These are phyloP conservation scores for Metridium senile DNA, from an alignment of 92 coral and sea anemone genomes.

Conservation along the genomic window DNA sequence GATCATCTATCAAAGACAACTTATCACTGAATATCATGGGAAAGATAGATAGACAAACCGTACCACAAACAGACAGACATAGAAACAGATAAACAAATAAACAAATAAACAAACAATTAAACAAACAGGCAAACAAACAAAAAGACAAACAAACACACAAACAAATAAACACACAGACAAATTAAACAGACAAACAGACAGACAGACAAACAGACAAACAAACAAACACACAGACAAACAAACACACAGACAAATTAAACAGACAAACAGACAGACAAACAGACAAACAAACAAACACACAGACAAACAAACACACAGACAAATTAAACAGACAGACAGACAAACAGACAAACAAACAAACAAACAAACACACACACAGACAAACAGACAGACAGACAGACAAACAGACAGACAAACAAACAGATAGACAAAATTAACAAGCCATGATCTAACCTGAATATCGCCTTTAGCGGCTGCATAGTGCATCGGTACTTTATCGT, in stretches of 20 bases:
- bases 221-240: not conserved
- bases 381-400: not conserved
- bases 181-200: not conserved
- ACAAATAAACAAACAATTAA: no score
- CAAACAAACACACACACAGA: not conserved
- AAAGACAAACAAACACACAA: not conserved
- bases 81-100: not conserved
- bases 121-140: no score
- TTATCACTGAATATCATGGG: not conserved
- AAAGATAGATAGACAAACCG: not conserved
- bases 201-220: not conserved
- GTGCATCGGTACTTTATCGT: constrained; percentile 75
- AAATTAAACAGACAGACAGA: not conserved
- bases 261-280: not conserved
- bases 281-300: not conserved
- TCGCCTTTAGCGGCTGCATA: constrained; percentile 84
- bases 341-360: not conserved
- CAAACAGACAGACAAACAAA: not conserved
- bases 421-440: not conserved
- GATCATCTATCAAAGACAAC: constrained; percentile 37
- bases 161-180: not conserved
- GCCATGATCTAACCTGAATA: constrained; percentile 1
- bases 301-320: not conserved
- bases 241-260: not conserved
- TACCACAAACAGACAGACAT: not conserved